Percentiles rank a stretch among this genome's conserved stretches.
phyloP scores from a whole-genome alignment of 1,140 invertebrate species.

The Ephestia elutella region DNA sequence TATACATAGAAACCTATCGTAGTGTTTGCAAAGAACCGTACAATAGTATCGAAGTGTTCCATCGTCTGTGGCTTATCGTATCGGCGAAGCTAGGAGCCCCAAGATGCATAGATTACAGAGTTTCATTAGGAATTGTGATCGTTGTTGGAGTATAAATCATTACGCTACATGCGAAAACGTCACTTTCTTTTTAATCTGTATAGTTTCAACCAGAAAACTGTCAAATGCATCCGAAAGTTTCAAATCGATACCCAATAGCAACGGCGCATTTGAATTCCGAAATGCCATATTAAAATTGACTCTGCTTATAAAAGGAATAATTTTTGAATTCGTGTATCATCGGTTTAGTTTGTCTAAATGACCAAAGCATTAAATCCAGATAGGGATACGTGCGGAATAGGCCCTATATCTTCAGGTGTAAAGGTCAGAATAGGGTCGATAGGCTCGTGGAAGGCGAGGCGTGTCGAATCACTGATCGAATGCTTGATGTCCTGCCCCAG shows the following conservation, averaged over 20 bases:
- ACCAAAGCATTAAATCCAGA: too few species aligned
- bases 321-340: too few species aligned
- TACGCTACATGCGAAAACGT: not conserved
- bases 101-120: not conserved
- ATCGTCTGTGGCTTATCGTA: slow-evolving; percentile 16
- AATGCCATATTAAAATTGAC: too few species aligned
- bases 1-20: not conserved
- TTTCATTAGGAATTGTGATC: slow-evolving; percentile 1
- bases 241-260: too few species aligned
- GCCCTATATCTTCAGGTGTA: not conserved
- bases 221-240: too few species aligned
- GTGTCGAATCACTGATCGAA: slow-evolving; percentile 17
- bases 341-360: too few species aligned
- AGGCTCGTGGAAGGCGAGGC: slow-evolving; percentile 3
- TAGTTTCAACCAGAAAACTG: too few species aligned
- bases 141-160: not conserved
- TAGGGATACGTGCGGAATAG: not conserved
- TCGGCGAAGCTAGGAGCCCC: not conserved
- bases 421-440: not conserved
- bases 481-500: not conserved
- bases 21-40: not conserved
- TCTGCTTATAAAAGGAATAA: too few species aligned
- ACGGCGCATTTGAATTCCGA: too few species aligned
- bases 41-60: slow-evolving; percentile 26
- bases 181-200: not conserved